Base-by-base conservation (phyloP, 2,888 invertebrate genomes). In the Erebia palarica region DNA sequence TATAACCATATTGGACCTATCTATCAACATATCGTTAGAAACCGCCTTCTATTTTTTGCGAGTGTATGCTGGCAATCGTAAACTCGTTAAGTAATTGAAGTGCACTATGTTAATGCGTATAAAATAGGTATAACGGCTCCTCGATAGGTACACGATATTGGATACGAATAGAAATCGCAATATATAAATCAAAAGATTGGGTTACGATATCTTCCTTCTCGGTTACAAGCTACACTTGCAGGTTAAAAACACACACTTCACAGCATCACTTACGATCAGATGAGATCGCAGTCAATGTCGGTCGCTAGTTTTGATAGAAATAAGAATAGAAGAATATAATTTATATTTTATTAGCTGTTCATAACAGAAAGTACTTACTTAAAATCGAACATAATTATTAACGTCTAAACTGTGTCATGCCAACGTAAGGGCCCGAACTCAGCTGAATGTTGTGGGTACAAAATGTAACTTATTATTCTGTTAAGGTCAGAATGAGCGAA, bases 81-180 rank as follows among this genome's bases (percentile, higher is more conserved):
- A 44, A 55, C 18, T 10, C 53, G 21, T 68, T 61, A 59, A 8
- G 58, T 36, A 51, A 59, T 49, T 59, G 36, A 68, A 36, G 49
- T 36, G 55, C 42, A 53, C 16, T 36, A 16, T 18, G 16, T 57
- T 65, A 57, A 53, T 42, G 55, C 27, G 18, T 55, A 13, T 65
- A 55, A 44, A 51, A 65, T 14, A 18, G 55, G 16, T 65, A 55
- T 55, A 51, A 65, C 27, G 42, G 55, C 42, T 42, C 16, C 5
- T 42, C 13, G 16, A 55, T 44, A n/a, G n/a, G n/a, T n/a, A 51
- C 27, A 53, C 36, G 36, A 64, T 51, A 55, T 36, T 55, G 16
- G 13, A 55, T 55, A 42, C 55, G 55, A 65, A 57, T 18, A 21
- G 55, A 49, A 47, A 47, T 49, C 47, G 63, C 63, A 21, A 49